Evolutionary conservation across 64 coral and sea anemone species (phyloP).

Genomic region (Stichodactyla mertensii): DNA sequence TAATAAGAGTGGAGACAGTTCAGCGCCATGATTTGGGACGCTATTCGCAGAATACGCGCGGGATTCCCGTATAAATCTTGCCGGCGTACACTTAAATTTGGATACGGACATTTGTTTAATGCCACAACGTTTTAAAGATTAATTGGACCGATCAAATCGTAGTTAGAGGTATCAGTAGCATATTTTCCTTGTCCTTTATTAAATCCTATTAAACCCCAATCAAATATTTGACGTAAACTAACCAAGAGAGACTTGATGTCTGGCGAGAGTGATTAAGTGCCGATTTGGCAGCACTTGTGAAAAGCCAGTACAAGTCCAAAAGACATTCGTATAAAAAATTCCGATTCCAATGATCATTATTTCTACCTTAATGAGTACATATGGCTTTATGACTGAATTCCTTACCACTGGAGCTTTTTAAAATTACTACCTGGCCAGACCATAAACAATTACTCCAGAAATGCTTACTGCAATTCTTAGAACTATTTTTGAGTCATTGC

Average conservation of each 20-base stretch:
- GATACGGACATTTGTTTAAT: background rate
- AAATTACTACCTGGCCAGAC: too few species aligned
- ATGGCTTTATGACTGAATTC: too few species aligned
- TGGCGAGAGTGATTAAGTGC: background rate
- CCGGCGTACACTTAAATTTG: background rate
- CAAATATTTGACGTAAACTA: background rate
- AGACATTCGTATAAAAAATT: too few species aligned
- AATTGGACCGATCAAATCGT: background rate
- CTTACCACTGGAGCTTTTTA: too few species aligned
- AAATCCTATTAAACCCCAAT: background rate
- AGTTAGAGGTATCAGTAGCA: background rate
- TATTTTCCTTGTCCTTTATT: background rate
- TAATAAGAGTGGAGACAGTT: background rate
- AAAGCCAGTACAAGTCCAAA: too few species aligned
- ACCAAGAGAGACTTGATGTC: background rate
- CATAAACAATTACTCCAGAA: too few species aligned
- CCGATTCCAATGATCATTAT: too few species aligned
- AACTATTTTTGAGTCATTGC: too few species aligned
- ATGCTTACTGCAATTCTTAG: too few species aligned
- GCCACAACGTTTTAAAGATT: background rate
- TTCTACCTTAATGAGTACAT: too few species aligned
- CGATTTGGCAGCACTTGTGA: too few species aligned
- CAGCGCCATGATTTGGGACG: conserved; percentile 2
- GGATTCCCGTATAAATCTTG: background rate
- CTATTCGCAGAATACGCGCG: background rate